Evolutionary conservation across 2,113 vertebrate species (phyloP), one percentile per base, ranked within the genome.

Genomic region (Dipodomys stephensi): DNA sequence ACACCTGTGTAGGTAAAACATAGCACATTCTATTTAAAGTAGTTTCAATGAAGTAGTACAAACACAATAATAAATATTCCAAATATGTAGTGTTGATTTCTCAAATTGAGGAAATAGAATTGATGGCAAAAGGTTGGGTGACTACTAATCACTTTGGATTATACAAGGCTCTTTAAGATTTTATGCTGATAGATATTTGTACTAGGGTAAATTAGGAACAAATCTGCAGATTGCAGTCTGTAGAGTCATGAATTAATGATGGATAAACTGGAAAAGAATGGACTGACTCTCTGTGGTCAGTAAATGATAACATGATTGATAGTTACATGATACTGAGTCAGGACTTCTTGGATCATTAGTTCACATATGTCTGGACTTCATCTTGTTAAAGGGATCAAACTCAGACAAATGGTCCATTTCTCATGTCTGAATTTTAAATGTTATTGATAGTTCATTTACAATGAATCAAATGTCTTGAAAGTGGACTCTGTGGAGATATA

Each of bases 351-450:
- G 68, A 62, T 86, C 71, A 88, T 82, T 76, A 90, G 13, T 77
- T 28, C 19, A 62, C 46, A 44, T 83, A 92, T 62, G 4, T 30
- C 27, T 22, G 83, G 30, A 20, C 71, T 91, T 94, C 10, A 32
- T 28, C 7, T 4, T 83, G 25, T 39, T 71, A 39, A 20, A 25
- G 11, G 5, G 27, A 32, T 74, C 27, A 30, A 25, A 7, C 27
- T 96, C 23, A 83, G 62, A 83, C 16, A 88, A 87, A 90, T 78
- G 18, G 15, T 46, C 16, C 60, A 49, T 64, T 86, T 11, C 76
- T 88, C 60, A 62, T 35, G 7, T 80, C 65, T 86, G 44, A 82
- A 91, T 94, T 95, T 92, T 90, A 86, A 88, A 72, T 67, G 71
- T 32, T 83, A 79, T 46, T 92, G 60, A 74, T 10, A 83, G 8